These are phyloP conservation scores for Echinometra lucunter DNA, from an alignment of 53 echinoderm and acorn worm species.

Conservation along the genomic window DNA sequence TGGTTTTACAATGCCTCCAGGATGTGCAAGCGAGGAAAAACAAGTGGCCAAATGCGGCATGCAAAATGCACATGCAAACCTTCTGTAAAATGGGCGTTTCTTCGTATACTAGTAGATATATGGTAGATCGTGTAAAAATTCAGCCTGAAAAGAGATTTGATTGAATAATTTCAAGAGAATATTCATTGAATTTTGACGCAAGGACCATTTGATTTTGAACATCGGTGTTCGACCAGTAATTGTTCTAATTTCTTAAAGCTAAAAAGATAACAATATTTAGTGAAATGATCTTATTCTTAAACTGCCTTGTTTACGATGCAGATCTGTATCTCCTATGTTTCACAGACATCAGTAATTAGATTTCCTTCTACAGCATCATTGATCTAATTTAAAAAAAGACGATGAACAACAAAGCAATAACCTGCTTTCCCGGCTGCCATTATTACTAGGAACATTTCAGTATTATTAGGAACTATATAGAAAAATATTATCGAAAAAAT, in stretches of 20 bases:
- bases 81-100: neutral
- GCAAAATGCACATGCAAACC: neutral
- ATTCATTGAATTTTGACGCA: neutral
- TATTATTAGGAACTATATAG: too few species aligned
- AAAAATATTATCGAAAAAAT: too few species aligned
- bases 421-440: too few species aligned
- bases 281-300: neutral
- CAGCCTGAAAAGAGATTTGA: neutral
- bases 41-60: constrained; percentile 1
- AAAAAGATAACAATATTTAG: neutral
- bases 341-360: neutral
- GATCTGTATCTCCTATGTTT: too few species aligned
- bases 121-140: neutral
- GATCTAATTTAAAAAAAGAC: neutral
- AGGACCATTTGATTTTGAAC: neutral
- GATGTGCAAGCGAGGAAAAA: constrained; percentile 23
- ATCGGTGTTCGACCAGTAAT: neutral
- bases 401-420: too few species aligned
- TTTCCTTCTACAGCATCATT: neutral
- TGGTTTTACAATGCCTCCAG: constrained; percentile 30
- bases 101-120: neutral
- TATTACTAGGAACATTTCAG: too few species aligned
- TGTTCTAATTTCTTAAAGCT: neutral
- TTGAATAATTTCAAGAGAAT: neutral
- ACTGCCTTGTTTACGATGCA: neutral